Evolutionary conservation across 2,888 invertebrate genomes (phyloP).

Genomic region (Clusia tigrina): DNA sequence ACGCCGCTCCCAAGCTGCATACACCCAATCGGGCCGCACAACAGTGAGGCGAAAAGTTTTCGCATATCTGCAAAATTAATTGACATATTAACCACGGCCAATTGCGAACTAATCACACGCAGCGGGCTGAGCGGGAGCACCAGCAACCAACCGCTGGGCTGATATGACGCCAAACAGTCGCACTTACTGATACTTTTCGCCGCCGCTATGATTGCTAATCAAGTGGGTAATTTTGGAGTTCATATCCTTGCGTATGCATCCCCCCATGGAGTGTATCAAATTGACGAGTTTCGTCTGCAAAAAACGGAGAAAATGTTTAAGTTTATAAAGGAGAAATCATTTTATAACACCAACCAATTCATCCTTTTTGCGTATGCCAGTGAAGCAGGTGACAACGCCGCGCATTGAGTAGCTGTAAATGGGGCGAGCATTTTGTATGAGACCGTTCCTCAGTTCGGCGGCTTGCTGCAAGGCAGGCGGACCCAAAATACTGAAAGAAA

Average conservation of each 20-base stretch:
- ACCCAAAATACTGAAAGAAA: slow-evolving; percentile 72
- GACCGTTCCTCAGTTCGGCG: slow-evolving; percentile 73
- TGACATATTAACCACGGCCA: neutral
- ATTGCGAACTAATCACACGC: no score
- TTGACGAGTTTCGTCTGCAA: slow-evolving; percentile 83
- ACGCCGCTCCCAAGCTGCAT: slow-evolving; percentile 84
- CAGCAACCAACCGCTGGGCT: no score
- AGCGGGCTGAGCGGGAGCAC: no score
- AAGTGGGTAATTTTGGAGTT: slow-evolving; percentile 90
- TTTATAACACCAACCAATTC: slow-evolving; percentile 75
- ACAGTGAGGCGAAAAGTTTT: slow-evolving; percentile 89
- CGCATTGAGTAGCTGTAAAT: slow-evolving; percentile 89
- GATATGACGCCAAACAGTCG: no score
- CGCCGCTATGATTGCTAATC: slow-evolving; percentile 87
- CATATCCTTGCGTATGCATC: slow-evolving; percentile 92
- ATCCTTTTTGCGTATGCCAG: slow-evolving; percentile 88
- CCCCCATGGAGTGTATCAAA: slow-evolving; percentile 95
- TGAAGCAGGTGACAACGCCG: slow-evolving; percentile 89
- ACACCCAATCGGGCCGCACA: slow-evolving; percentile 88
- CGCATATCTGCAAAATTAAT: slow-evolving; percentile 70
- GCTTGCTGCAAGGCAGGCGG: slow-evolving; percentile 82
- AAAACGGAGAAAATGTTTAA: slow-evolving; percentile 3
- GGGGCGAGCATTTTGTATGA: slow-evolving; percentile 79
- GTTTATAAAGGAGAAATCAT: slow-evolving; percentile 1
- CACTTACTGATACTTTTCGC: slow-evolving; percentile 84